Percentiles rank a stretch among this genome's conserved stretches.
Evolutionary conservation across 2,797 vertebrate genomes (phyloP).

Genomic region (Fundulus diaphanus): DNA sequence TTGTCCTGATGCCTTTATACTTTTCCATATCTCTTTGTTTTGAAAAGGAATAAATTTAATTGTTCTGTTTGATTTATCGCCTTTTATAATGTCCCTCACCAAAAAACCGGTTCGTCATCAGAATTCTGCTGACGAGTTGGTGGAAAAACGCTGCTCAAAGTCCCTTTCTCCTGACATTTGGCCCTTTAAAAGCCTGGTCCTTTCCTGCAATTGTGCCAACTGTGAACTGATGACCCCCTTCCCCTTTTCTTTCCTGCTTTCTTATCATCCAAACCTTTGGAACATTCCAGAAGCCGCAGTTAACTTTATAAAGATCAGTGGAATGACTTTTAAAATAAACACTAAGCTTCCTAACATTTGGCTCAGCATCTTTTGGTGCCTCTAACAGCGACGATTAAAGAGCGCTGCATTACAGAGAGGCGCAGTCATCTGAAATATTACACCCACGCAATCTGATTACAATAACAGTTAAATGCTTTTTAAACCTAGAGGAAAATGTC

Average conservation of each 20-base stretch:
- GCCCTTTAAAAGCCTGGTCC: conserved; percentile 17
- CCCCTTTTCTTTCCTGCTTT: background rate
- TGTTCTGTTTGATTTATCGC: background rate
- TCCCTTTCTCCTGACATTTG: conserved; percentile 46
- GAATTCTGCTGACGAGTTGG: conserved; percentile 48
- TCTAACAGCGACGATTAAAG: background rate
- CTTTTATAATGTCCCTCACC: background rate
- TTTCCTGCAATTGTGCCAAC: conserved; percentile 74
- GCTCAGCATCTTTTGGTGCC: background rate
- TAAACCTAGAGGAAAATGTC: background rate
- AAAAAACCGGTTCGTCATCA: conserved; percentile 46
- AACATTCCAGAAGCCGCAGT: conserved; percentile 41
- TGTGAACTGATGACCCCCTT: conserved; percentile 1
- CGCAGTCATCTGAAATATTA: background rate
- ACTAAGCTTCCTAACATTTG: background rate
- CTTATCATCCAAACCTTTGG: conserved; percentile 15
- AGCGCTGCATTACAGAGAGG: background rate
- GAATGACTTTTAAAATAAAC: conserved; percentile 26
- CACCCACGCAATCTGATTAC: background rate
- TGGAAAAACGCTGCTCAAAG: conserved; percentile 31
- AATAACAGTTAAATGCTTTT: background rate
- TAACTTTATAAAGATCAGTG: conserved; percentile 17
- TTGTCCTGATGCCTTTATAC: conserved; percentile 62
- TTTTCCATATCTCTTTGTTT: conserved; percentile 41
- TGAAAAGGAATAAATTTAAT: conserved; percentile 44